These are phyloP conservation scores for Camptogramma bilineatum DNA, from an alignment of 2,888 invertebrate species.

Conservation along the genomic window DNA sequence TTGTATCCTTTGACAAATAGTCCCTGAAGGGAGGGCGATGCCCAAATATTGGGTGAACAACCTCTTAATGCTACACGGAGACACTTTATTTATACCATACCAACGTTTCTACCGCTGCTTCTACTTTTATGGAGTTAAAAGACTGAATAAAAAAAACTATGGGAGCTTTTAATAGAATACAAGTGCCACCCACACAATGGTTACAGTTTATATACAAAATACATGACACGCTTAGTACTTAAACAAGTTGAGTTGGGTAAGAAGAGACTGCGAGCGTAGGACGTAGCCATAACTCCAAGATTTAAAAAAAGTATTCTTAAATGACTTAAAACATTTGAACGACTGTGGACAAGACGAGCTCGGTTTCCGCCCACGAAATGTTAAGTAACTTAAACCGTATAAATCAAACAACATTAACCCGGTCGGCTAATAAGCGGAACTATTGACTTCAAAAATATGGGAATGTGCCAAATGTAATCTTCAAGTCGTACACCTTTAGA, in stretches of 20 bases:
- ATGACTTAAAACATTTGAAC: background rate
- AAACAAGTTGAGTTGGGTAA: conserved; percentile 9
- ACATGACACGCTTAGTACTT: background rate
- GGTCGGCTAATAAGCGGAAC: background rate
- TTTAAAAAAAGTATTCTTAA: background rate
- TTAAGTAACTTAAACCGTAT: background rate
- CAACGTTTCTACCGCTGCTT: conserved; percentile 61
- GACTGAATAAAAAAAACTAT: conserved; percentile 42
- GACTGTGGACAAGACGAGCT: background rate
- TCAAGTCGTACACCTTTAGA: background rate
- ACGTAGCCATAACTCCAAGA: background rate
- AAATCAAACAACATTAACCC: background rate
- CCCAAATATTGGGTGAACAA: conserved; percentile 84
- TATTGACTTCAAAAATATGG: background rate
- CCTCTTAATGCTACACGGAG: conserved; percentile 81
- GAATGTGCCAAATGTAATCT: background rate
- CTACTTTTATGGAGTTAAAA: conserved; percentile 50
- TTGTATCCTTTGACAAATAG: conserved; percentile 78
- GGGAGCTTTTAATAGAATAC: conserved; percentile 48
- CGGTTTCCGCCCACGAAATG: background rate
- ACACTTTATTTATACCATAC: conserved; percentile 83
- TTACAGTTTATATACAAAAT: conserved; percentile 36
- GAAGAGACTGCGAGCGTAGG: conserved; percentile 11
- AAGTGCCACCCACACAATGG: conserved; percentile 40
- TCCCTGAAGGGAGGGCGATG: conserved; percentile 73